A percentile compares a stretch with the other conserved stretches of the same genome.
These are phyloP conservation scores for Sycophila texana DNA, from an alignment of 2,888 invertebrate species.

Conservation along the genomic window DNA sequence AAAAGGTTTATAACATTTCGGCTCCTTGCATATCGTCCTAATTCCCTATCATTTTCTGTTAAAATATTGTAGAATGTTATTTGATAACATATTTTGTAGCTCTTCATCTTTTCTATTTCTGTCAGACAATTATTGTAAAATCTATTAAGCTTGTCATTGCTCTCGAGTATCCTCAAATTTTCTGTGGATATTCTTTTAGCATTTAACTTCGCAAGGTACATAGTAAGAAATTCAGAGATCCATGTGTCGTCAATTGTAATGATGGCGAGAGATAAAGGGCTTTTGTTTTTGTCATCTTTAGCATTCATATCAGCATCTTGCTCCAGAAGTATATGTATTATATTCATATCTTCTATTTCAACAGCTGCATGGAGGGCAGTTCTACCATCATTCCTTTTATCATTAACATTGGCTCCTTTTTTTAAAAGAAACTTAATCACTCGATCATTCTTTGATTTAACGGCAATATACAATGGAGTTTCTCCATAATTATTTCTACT, in stretches of 20 bases:
- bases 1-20: conserved; percentile 28
- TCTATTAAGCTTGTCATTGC: conserved; percentile 24
- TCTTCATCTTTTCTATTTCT: conserved; percentile 45
- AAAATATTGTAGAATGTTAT: conserved; percentile 43
- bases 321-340: conserved; percentile 43
- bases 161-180: conserved; percentile 22
- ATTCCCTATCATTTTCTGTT: conserved; percentile 24
- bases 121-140: conserved; percentile 33
- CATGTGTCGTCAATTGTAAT: conserved; percentile 29
- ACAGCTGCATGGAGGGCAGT: conserved; percentile 45
- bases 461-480: conserved; percentile 39
- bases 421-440: conserved; percentile 43
- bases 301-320: conserved; percentile 41
- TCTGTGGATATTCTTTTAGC: conserved; percentile 28
- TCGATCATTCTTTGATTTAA: conserved; percentile 26
- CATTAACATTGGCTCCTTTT: conserved; percentile 46
- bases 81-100: conserved; percentile 34
- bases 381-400: conserved; percentile 41
- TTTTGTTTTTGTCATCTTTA: conserved; percentile 34
- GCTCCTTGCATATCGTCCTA: conserved; percentile 38
- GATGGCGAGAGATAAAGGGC: conserved; percentile 41
- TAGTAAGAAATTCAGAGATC: conserved; percentile 36
- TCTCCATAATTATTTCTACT: conserved; percentile 40
- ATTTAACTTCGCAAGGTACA: conserved; percentile 32
- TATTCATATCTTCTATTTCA: conserved; percentile 33